phyloP scores from a whole-genome alignment of 2,113 vertebrate species.

The Paralichthys olivaceus region DNA sequence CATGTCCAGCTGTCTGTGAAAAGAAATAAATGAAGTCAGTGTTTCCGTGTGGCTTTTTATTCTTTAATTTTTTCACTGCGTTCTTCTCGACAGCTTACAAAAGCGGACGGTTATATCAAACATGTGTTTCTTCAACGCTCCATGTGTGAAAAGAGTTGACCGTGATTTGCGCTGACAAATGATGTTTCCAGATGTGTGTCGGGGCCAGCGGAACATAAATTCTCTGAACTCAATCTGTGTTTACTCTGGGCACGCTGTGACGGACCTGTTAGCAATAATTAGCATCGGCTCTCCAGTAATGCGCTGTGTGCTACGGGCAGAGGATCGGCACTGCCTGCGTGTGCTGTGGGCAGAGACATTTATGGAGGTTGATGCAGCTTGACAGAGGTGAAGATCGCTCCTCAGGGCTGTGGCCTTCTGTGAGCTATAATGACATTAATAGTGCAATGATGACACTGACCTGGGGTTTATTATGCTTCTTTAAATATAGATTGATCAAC shows the following conservation, averaged over 20 bases:
- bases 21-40: constrained; percentile 67
- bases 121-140: constrained; percentile 44
- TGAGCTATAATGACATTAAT: constrained; percentile 47
- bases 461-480: constrained; percentile 20
- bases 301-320: constrained; percentile 26
- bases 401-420: constrained; percentile 46
- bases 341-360: constrained; percentile 49
- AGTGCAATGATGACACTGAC: constrained; percentile 45
- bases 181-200: constrained; percentile 63
- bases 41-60: constrained; percentile 62
- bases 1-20: constrained; percentile 75
- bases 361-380: constrained; percentile 55
- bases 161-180: constrained; percentile 52
- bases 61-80: neutral
- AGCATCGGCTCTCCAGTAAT: constrained; percentile 52
- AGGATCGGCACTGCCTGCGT: neutral
- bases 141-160: constrained; percentile 53
- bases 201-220: constrained; percentile 33
- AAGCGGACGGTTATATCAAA: constrained; percentile 57
- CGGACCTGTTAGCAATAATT: constrained; percentile 69
- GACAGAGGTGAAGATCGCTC: constrained; percentile 62
- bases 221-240: constrained; percentile 50
- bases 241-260: constrained; percentile 50
- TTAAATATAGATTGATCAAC: constrained; percentile 8
- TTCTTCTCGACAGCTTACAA: constrained; percentile 56